phyloP scores from a whole-genome alignment of 2,888 invertebrate species.

The Ctenicera cuprea region DNA sequence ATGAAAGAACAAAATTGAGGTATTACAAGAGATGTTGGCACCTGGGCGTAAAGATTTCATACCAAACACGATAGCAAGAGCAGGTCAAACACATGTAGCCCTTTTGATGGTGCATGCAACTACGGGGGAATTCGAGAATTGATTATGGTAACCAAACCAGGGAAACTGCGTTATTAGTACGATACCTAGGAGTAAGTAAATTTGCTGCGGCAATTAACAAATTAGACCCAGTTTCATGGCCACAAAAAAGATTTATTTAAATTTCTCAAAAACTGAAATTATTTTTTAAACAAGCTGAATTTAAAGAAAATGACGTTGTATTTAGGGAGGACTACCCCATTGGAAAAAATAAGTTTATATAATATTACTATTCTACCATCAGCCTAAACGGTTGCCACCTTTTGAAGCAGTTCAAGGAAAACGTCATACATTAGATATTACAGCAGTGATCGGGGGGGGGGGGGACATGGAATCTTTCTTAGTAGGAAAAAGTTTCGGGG shows the following conservation, averaged over 20 bases:
- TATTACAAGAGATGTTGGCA: slow-evolving; percentile 99
- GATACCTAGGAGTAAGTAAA: slow-evolving; percentile 92
- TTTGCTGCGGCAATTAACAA: slow-evolving; percentile 97
- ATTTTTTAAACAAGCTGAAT: slow-evolving; percentile 94
- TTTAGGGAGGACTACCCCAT: too few species aligned
- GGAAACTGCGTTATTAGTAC: slow-evolving; percentile 96
- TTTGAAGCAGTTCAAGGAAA: too few species aligned
- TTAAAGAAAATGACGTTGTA: slow-evolving; percentile 88
- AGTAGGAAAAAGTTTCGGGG: too few species aligned
- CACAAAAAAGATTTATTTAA: slow-evolving; percentile 91
- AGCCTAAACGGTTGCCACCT: too few species aligned
- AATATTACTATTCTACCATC: too few species aligned
- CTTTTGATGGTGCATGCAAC: slow-evolving; percentile 97
- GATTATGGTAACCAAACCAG: slow-evolving; percentile 98
- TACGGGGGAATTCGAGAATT: slow-evolving; percentile 98
- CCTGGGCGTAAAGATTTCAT: slow-evolving; percentile 99
- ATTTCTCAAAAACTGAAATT: slow-evolving; percentile 87
- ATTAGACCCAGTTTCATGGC: slow-evolving; percentile 97
- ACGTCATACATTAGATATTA: too few species aligned
- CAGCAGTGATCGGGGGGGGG: too few species aligned
- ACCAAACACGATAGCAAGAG: slow-evolving; percentile 99
- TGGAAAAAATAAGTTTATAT: too few species aligned
- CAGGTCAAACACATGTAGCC: slow-evolving; percentile 98
- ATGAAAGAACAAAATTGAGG: slow-evolving; percentile 97
- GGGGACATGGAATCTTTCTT: too few species aligned